These are phyloP conservation scores for Monopis laevigella DNA, from an alignment of 2,888 invertebrate species.

Conservation along the genomic window DNA sequence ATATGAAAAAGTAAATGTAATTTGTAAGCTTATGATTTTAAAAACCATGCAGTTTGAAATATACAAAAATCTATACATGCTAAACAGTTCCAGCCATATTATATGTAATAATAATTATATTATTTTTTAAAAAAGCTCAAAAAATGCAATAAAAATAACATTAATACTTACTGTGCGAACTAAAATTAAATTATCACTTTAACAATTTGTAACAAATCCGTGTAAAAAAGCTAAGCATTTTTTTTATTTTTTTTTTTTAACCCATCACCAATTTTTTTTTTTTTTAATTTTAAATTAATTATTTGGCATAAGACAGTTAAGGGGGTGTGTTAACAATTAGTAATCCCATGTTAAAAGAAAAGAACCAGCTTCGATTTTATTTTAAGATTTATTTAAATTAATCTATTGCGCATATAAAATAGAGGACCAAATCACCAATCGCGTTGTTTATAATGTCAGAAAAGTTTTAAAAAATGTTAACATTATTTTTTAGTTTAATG, in stretches of 20 bases:
- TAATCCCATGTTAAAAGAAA: constrained; percentile 66
- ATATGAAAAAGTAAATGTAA: too few species aligned
- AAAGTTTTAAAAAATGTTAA: too few species aligned
- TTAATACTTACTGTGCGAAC: constrained; percentile 56
- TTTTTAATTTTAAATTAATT: constrained; percentile 22
- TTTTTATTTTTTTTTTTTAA: constrained; percentile 23
- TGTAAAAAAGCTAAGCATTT: constrained; percentile 48
- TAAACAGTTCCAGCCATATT: constrained; percentile 46
- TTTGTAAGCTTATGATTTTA: too few species aligned
- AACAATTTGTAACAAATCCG: constrained; percentile 15
- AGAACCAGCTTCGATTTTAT: constrained; percentile 62
- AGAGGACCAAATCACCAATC: too few species aligned
- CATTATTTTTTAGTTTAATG: too few species aligned
- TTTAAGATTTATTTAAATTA: constrained; percentile 61
- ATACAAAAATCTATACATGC: constrained; percentile 45
- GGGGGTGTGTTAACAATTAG: constrained; percentile 36
- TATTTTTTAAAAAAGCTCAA: constrained; percentile 31
- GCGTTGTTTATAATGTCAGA: too few species aligned
- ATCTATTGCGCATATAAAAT: constrained; percentile 19
- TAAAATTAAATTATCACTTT: constrained; percentile 39
- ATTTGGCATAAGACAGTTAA: constrained; percentile 25
- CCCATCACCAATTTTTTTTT: constrained; percentile 38
- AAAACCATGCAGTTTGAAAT: too few species aligned
- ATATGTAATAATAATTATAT: constrained; percentile 28
- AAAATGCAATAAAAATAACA: constrained; percentile 26